Conservation (phyloP, 2,888 invertebrate species). For the Clitarchus hookeri region DNA sequence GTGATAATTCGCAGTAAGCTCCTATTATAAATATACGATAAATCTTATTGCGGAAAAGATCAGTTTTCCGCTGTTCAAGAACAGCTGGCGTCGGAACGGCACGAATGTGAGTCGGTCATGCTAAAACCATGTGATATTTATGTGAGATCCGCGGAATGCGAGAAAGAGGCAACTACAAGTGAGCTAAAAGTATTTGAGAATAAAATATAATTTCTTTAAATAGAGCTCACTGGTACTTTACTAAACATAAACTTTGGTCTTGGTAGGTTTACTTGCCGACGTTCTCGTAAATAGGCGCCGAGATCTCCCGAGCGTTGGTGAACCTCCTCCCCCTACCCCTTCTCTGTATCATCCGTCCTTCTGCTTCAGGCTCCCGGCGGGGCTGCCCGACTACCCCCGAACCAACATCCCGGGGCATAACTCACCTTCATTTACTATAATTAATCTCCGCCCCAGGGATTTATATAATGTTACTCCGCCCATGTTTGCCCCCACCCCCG, state of each 20-base stretch:
- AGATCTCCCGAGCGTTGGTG: not conserved
- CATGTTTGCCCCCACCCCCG: not conserved
- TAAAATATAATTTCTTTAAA: no score
- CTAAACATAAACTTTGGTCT: not conserved
- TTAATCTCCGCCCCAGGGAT: constrained; percentile 32
- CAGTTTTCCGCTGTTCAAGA: no score
- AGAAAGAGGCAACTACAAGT: no score
- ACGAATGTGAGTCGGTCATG: no score
- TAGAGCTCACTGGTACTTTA: no score
- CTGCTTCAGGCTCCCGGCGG: constrained; percentile 6
- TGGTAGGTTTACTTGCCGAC: not conserved
- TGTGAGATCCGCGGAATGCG: no score
- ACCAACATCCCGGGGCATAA: not conserved
- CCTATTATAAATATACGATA: no score
- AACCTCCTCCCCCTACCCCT: not conserved
- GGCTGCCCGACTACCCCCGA: not conserved
- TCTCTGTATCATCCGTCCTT: not conserved
- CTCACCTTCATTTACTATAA: constrained; percentile 31
- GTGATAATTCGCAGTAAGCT: no score
- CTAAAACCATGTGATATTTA: no score
- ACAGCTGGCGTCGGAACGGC: no score
- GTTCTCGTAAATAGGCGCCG: not conserved
- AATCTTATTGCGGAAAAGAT: no score
- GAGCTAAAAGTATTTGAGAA: no score
- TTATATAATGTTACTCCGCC: constrained; percentile 24